phyloP scores from a whole-genome alignment of 1,140 invertebrate genomes.

The Nomia melanderi region DNA sequence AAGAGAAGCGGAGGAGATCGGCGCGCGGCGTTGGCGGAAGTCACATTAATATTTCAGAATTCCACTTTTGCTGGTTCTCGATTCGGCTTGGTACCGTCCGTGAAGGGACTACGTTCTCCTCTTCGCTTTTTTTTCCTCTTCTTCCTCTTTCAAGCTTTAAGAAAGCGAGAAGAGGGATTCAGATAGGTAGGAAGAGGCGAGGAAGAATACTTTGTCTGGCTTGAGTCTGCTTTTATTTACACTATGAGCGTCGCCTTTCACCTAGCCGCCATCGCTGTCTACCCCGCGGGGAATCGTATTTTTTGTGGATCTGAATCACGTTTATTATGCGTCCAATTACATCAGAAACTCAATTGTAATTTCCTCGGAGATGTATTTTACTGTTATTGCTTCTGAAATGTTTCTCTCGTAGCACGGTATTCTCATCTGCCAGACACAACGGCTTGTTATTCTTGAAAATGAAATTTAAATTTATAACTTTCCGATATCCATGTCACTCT shows the following conservation, averaged over 20 bases:
- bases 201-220: slow-evolving; percentile 65
- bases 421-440: too few species aligned
- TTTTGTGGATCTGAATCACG: slow-evolving; percentile 59
- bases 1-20: slow-evolving; percentile 41
- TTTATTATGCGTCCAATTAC: too few species aligned
- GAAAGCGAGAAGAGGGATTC: slow-evolving; percentile 25
- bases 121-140: too few species aligned
- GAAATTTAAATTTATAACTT: too few species aligned
- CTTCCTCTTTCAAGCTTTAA: slow-evolving; percentile 64
- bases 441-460: too few species aligned
- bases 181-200: not conserved
- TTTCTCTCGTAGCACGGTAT: too few species aligned
- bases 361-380: too few species aligned
- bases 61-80: slow-evolving; percentile 62
- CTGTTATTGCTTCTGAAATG: too few species aligned
- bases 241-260: slow-evolving; percentile 68
- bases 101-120: slow-evolving; percentile 51
- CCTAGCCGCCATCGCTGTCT: slow-evolving; percentile 5
- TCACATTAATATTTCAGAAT: slow-evolving; percentile 76
- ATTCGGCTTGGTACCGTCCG: slow-evolving; percentile 64
- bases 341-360: too few species aligned
- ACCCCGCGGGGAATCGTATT: slow-evolving; percentile 30
- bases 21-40: slow-evolving; percentile 48
- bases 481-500: too few species aligned
- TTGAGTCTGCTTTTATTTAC: slow-evolving; percentile 71